phyloP scores from a whole-genome alignment of 1,140 invertebrate genomes.

The Lucilia cuprina region DNA sequence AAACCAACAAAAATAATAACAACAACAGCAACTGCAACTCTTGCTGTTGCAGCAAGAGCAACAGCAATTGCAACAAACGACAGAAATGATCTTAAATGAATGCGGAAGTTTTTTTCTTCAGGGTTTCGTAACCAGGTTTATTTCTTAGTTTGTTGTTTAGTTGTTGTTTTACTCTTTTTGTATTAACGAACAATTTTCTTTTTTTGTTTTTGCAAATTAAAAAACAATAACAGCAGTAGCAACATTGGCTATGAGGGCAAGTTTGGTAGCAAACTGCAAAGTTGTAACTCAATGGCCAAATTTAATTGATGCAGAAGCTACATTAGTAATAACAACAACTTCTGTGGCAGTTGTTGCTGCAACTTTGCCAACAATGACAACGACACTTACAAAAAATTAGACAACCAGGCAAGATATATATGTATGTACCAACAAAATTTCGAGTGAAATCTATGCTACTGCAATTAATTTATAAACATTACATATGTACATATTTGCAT shows the following conservation, averaged over 20 bases:
- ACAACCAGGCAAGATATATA: neutral
- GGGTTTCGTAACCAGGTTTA: conserved; percentile 61
- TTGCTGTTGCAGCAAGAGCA: conserved; percentile 15
- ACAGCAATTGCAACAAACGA: conserved; percentile 44
- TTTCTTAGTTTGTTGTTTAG: conserved; percentile 32
- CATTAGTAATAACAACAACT: conserved; percentile 21
- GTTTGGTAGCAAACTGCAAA: neutral
- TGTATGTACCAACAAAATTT: neutral
- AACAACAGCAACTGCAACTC: neutral
- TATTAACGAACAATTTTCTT: neutral
- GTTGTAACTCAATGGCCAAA: conserved; percentile 19
- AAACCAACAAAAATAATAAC: neutral
- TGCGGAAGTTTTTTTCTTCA: conserved; percentile 61
- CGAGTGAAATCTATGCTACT: neutral
- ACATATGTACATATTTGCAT: no score
- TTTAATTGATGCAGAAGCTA: neutral
- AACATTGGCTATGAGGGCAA: no score
- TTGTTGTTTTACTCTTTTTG: conserved; percentile 42
- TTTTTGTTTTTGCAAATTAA: conserved; percentile 25
- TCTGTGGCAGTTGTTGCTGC: conserved; percentile 30
- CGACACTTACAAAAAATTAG: conserved; percentile 10
- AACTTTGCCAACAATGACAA: conserved; percentile 36
- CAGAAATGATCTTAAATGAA: conserved; percentile 63
- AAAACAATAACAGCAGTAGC: conserved; percentile 39
- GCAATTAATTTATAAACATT: no score